Evolutionary conservation across 1,140 invertebrate genomes (phyloP), one percentile per base, ranked within the genome.

Genomic region (Drosophila takahashii): DNA sequence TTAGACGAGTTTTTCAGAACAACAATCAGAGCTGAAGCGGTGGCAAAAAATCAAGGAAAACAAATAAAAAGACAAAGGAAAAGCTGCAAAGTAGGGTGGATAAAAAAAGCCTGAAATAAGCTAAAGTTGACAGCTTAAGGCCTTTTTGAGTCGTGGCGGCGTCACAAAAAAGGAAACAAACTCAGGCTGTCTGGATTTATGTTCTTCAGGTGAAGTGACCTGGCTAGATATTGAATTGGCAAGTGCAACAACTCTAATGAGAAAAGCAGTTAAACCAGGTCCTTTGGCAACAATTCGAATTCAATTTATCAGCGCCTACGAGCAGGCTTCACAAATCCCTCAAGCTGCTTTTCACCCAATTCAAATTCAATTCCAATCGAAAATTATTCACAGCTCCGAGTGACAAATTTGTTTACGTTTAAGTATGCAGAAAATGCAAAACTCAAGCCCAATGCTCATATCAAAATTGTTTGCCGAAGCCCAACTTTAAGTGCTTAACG

Each of bases 161-260:
- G 42, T 47, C 32, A 9, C 22, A 36, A 34, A 37, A 39, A 56
- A 54, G 22, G 32, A 67, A 76, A 59, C 32, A 56, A 70, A 48
- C 47, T 71, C 37, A 37, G 75, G 67, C 52, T 71, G 67, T 67
- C 70, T 37, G 64, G 80, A 83, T 66, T 79, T 83, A 84, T 83
- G 57, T 60, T 39, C 57, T 60, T 56, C 36, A 51, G 67, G 65
- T 62, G 60, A 51, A 81, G 50, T 64, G 53, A 83, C 75, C 60
- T 48, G 37, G 41, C 41, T 56, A 70, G 62, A 61, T 53, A 71
- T 70, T 65, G 80, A 70, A 65, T 52, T 67, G 47, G 32, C 18
- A 56, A 22, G 37, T 32, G 32, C 0, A 26, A 18, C 22, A 34
- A 10, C 26, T 48, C 41, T 71, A 70, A 71, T 48, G 42, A 47